Conservation (phyloP, 2,113 vertebrate species). For the Nipponia nippon region DNA sequence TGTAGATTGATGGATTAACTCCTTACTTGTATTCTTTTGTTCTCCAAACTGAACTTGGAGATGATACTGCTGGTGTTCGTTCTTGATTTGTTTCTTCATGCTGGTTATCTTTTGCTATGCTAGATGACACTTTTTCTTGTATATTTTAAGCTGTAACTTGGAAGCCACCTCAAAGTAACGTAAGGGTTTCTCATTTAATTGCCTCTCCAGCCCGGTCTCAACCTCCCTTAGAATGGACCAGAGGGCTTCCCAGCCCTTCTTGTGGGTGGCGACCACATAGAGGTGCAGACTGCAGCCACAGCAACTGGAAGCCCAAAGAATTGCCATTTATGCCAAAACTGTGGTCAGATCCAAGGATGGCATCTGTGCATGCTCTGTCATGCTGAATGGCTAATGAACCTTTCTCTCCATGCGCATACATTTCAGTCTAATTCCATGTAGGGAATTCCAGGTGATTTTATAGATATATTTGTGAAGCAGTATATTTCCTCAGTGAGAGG, state of each 20-base stretch:
- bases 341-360: not conserved
- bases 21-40: not conserved
- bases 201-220: not conserved
- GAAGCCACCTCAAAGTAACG: not conserved
- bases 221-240: not conserved
- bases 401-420: not conserved
- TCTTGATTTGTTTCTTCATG: not conserved
- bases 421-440: not conserved
- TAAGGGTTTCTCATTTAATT: not conserved
- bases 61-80: not conserved
- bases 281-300: rapidly evolving
- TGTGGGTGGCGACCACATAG: rapidly evolving
- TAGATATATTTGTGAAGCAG: not conserved
- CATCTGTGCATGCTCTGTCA: not conserved
- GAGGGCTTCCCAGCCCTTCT: not conserved
- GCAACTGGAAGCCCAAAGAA: not conserved
- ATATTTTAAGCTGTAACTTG: not conserved
- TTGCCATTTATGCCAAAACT: not conserved
- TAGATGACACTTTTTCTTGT: not conserved
- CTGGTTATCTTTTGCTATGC: not conserved
- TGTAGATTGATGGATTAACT: not conserved
- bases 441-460: not conserved
- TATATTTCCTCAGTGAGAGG: not conserved
- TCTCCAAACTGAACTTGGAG: not conserved
- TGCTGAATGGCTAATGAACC: not conserved